Conservation (phyloP, 2,113 vertebrate species). For the Eonycteris spelaea region DNA sequence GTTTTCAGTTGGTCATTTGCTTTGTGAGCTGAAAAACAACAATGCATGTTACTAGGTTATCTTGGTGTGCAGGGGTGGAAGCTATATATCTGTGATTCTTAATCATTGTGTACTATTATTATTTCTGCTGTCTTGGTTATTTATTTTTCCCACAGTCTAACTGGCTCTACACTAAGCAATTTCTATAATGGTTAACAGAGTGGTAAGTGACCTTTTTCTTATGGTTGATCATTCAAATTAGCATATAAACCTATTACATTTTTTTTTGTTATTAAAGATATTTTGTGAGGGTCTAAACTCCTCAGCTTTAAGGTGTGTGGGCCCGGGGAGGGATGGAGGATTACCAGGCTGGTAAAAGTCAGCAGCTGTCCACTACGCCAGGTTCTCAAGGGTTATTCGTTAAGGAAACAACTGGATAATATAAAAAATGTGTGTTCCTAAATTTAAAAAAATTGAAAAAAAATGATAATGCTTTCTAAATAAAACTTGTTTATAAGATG, state of each 20-base stretch:
- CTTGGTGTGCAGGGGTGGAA: background rate
- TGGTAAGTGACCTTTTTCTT: background rate
- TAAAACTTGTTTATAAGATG: background rate
- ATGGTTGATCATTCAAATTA: background rate
- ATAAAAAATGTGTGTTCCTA: background rate
- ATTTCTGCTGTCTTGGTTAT: background rate
- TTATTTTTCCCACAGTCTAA: background rate
- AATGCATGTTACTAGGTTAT: background rate
- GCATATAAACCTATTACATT: background rate
- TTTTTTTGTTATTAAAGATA: background rate
- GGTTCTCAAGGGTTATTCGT: background rate
- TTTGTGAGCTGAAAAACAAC: background rate
- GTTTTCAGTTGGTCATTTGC: background rate
- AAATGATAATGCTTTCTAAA: background rate
- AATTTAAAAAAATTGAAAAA: background rate
- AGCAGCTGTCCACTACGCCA: background rate
- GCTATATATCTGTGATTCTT: background rate
- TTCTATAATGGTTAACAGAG: background rate
- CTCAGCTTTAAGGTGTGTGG: background rate
- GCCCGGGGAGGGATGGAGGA: background rate
- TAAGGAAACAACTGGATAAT: background rate
- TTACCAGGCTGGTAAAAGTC: background rate
- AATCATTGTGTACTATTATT: background rate
- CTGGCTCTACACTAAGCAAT: background rate
- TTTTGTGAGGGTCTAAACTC: background rate